phyloP scores from a whole-genome alignment of 2,888 invertebrate genomes.

The Dinocampus coccinellae region DNA sequence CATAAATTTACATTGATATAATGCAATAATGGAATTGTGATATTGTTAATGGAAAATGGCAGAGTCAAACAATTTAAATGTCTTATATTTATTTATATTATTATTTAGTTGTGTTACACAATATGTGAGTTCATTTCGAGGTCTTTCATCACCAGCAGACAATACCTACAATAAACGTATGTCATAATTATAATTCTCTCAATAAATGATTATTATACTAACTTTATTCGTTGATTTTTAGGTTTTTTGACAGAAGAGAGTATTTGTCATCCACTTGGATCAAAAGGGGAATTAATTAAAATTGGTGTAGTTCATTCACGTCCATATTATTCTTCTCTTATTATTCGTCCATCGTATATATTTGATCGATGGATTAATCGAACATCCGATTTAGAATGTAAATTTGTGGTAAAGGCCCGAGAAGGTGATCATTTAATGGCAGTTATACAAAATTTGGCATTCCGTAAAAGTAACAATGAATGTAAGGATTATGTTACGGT shows the following conservation, averaged over 20 bases:
- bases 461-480: conserved; percentile 64
- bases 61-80: conserved; percentile 28
- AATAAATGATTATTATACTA: not conserved
- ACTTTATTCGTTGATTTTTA: conserved; percentile 32
- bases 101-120: conserved; percentile 18
- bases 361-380: conserved; percentile 44
- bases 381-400: conserved; percentile 50
- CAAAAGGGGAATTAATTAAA: conserved; percentile 29
- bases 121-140: not conserved
- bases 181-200: not conserved
- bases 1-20: not conserved
- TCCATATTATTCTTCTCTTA: conserved; percentile 28
- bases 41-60: conserved; percentile 45
- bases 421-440: conserved; percentile 69
- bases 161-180: conserved; percentile 5
- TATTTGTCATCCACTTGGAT: conserved; percentile 50
- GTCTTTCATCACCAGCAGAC: conserved; percentile 15
- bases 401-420: conserved; percentile 53
- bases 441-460: conserved; percentile 71
- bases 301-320: not conserved
- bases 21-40: conserved; percentile 1
- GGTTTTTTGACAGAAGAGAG: conserved; percentile 49
- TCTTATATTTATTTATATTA: conserved; percentile 42
- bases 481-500: conserved; percentile 72
- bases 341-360: conserved; percentile 41